Evolutionary conservation across 1,140 invertebrate species (phyloP).

Genomic region (Pogonognathellus flavescens): DNA sequence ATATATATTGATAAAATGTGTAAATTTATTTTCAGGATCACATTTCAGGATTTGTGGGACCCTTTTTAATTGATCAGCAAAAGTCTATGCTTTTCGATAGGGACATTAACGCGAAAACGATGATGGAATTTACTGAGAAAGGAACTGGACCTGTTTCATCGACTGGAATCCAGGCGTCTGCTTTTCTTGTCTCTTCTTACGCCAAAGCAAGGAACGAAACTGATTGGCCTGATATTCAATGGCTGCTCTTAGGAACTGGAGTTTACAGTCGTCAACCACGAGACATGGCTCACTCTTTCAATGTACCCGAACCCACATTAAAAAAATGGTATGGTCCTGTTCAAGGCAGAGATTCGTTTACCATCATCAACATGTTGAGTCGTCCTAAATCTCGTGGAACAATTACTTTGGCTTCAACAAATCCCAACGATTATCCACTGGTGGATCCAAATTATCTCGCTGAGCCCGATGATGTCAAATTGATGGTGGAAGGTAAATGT

Average conservation of each 20-base stretch:
- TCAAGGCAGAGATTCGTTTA: constrained; percentile 57
- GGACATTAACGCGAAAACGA: constrained; percentile 52
- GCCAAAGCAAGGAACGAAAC: constrained; percentile 50
- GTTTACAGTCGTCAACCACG: constrained; percentile 37
- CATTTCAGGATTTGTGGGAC: constrained; percentile 70
- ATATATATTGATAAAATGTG: too few relatives aligned
- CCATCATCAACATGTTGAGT: constrained; percentile 59
- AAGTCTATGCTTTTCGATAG: constrained; percentile 59
- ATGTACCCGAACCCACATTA: constrained; percentile 39
- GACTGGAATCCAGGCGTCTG: constrained; percentile 67
- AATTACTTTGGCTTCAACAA: constrained; percentile 73
- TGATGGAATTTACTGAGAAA: constrained; percentile 67
- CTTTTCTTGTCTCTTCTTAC: constrained; percentile 53
- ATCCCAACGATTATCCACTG: constrained; percentile 75
- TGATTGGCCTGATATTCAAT: constrained; percentile 60
- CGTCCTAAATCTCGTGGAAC: constrained; percentile 71
- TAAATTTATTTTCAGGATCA: constrained; percentile 72
- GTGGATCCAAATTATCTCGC: constrained; percentile 79
- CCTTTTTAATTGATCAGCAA: constrained; percentile 69
- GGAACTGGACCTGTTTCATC: constrained; percentile 69
- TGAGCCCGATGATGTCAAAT: constrained; percentile 68
- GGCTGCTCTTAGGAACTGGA: constrained; percentile 53
- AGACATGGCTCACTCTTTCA: constrained; percentile 61
- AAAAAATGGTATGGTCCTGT: constrained; percentile 51
- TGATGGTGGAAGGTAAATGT: constrained; percentile 67